Percentiles rank a stretch among this genome's conserved stretches.
These are phyloP conservation scores for Torymus aiolomorphi DNA, from an alignment of 2,888 invertebrate genomes.

Conservation along the genomic window DNA sequence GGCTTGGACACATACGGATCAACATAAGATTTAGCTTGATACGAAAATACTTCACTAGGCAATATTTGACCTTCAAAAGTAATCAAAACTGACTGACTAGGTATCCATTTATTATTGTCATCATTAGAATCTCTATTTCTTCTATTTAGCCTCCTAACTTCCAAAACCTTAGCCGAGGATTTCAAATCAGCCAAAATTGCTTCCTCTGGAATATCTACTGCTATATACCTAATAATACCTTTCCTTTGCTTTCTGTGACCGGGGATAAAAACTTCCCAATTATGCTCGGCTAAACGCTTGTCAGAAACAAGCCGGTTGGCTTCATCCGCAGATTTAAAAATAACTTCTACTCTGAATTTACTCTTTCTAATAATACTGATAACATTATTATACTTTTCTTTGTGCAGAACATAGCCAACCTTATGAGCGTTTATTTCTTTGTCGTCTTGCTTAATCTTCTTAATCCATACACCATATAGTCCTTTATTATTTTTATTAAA, in stretches of 20 bases:
- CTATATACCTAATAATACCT: constrained; percentile 8
- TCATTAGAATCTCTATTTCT: constrained; percentile 5
- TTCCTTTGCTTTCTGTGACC: too few relatives aligned
- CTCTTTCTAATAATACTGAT: constrained; percentile 9
- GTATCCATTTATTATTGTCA: constrained; percentile 28
- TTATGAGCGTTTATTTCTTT: constrained; percentile 3
- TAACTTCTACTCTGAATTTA: constrained; percentile 13
- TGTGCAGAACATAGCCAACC: background rate
- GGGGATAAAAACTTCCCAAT: too few relatives aligned
- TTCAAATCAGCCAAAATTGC: background rate
- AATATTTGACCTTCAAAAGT: constrained; percentile 7
- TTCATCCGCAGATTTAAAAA: too few relatives aligned
- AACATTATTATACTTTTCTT: constrained; percentile 20
- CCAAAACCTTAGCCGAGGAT: background rate
- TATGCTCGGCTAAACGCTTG: too few relatives aligned
- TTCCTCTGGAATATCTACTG: constrained; percentile 4
- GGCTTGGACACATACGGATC: too few relatives aligned
- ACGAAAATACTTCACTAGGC: too few relatives aligned
- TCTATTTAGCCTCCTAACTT: constrained; percentile 4
- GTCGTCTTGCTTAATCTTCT: background rate
- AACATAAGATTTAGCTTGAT: too few relatives aligned
- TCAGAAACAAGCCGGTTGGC: too few relatives aligned
- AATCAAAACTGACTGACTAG: constrained; percentile 6
- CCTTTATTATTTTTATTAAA: constrained; percentile 10
- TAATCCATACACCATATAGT: too few relatives aligned